These are phyloP conservation scores for Prostheceraeus crozeri DNA, from an alignment of 2,888 invertebrate species.

Conservation along the genomic window DNA sequence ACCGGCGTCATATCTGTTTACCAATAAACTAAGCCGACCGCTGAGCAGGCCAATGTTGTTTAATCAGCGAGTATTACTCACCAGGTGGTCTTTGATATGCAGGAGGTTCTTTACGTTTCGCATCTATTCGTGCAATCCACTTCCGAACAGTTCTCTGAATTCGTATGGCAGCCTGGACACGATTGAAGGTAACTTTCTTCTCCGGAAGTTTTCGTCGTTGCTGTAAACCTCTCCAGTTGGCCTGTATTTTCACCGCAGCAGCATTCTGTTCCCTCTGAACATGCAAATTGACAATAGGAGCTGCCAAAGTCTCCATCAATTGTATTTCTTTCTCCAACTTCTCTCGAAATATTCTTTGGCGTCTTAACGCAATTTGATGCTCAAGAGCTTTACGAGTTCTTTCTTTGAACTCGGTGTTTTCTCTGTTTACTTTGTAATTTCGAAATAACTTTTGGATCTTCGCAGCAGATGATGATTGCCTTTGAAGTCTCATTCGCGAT, in stretches of 20 bases:
- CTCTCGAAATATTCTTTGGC: conserved; percentile 42
- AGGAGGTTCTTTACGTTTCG: no score
- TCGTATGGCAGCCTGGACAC: conserved; percentile 47
- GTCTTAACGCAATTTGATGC: conserved; percentile 30
- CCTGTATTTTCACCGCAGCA: conserved; percentile 52
- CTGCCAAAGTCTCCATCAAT: conserved; percentile 52
- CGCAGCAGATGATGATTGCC: conserved; percentile 48
- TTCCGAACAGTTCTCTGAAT: no score
- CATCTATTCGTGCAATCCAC: no score
- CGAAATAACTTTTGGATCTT: conserved; percentile 50
- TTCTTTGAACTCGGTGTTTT: conserved; percentile 16
- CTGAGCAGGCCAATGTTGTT: no score
- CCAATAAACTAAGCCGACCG: no score
- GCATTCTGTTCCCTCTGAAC: conserved; percentile 47
- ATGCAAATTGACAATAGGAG: conserved; percentile 47
- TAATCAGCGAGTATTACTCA: no score
- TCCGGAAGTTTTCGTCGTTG: conserved; percentile 44
- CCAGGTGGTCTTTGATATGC: no score
- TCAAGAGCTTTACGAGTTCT: no score
- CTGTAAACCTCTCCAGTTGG: conserved; percentile 48
- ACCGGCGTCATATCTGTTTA: no score
- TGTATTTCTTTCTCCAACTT: conserved; percentile 50
- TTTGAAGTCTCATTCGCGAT: conserved; percentile 46
- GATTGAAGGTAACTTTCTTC: conserved; percentile 42
- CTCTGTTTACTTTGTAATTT: no score